A percentile compares a stretch with the other conserved stretches of the same genome.
Evolutionary conservation across 64 coral and sea anemone genomes (phyloP).

Genomic region (Exaiptasia diaphana): DNA sequence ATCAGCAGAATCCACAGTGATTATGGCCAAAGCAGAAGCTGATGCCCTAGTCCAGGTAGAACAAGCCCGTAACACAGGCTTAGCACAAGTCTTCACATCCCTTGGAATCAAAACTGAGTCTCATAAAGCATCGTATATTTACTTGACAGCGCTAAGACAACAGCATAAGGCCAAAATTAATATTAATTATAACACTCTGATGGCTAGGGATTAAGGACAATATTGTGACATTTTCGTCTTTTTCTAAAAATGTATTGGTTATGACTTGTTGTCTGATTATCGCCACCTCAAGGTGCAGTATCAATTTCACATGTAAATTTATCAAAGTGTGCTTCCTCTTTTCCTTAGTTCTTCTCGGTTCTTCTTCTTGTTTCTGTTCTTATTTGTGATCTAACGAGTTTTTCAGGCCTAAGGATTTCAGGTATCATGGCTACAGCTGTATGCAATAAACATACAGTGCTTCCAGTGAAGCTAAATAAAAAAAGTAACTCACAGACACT

Average conservation of each 20-base stretch:
- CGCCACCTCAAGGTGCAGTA: neutral
- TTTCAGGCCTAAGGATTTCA: too few relatives aligned
- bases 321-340: too few relatives aligned
- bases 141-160: conserved; percentile 49
- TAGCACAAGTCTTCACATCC: conserved; percentile 32
- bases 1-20: conserved; percentile 25
- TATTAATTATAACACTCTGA: conserved; percentile 57
- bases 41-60: conserved; percentile 52
- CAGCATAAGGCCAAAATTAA: conserved; percentile 39
- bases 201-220: conserved; percentile 24
- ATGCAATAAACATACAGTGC: too few relatives aligned
- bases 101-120: conserved; percentile 44
- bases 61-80: conserved; percentile 49
- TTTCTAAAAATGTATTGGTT: neutral
- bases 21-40: conserved; percentile 46
- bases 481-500: too few relatives aligned
- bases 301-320: neutral
- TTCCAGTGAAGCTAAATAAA: too few relatives aligned
- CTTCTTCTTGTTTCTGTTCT: too few relatives aligned
- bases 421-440: too few relatives aligned
- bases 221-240: neutral
- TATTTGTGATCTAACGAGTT: too few relatives aligned
- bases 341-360: too few relatives aligned
- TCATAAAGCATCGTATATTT: conserved; percentile 73
- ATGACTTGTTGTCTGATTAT: conserved; percentile 10